Base-by-base conservation (phyloP, 1,140 invertebrate species). In the Helicoverpa armigera region DNA sequence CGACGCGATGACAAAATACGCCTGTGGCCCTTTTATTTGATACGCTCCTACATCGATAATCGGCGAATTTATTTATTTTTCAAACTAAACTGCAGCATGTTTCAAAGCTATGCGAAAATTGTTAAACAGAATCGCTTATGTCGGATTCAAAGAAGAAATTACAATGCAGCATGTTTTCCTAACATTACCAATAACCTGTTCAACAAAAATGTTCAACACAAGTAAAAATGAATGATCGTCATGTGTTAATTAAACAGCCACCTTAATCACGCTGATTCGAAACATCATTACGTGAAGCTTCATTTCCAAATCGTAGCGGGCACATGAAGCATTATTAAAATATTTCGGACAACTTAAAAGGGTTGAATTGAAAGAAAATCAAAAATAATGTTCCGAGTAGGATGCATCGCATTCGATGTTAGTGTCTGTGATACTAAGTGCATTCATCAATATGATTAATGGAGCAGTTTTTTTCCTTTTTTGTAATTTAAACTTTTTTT, bases 371-470 rank as follows among this genome's bases (percentile, higher is more conserved):
- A 77, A 77, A 67, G 61, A 77, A 85, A 78, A 78, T 78, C 61
- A 78, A 82, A 79, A 80, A 84, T 83, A 75, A 83, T 82, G 23
- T 81, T 75, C n/a, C 13, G 54, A 72, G 72, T 65, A 65, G 61
- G n/a, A 72, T 53, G 18, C 69, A 53, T 80, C 79, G 70, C 76
- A 75, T 56, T 73, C 51, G 79, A 72, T 77, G 72, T 82, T 77
- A 83, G 84, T 87, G 83, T 85, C 81, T 76, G 77, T 83, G 80
- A 83, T 83, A 79, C 80, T 85, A 82, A 83, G 74, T 87, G 84
- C 85, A 88, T 89, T 89, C 86, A 89, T 88, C 88, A 89, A 86
- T 87, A 89, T 89, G 88, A 89, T 89, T 89, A 88, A 89, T 89
- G 86, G 72, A 85, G n/a, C 56, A 77, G 75, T 82, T 84, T 84